Evolutionary conservation across 2,113 vertebrate species (phyloP).

Genomic region (Urocynchramus pylzowi): DNA sequence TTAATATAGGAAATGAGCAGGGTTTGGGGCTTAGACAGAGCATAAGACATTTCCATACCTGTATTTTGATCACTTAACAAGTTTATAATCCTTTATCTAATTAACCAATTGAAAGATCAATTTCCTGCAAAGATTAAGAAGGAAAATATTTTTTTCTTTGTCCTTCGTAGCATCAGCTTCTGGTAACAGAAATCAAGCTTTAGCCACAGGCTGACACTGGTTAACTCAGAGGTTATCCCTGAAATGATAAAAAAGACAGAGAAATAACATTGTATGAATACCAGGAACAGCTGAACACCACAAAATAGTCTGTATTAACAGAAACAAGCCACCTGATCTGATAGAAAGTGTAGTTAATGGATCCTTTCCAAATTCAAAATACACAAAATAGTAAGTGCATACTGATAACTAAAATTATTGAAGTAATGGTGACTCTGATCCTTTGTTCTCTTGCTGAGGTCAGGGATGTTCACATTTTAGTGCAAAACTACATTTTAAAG

Average conservation of each 20-base stretch:
- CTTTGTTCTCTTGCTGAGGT: neutral
- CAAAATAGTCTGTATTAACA: neutral
- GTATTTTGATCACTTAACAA: neutral
- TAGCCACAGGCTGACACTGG: neutral
- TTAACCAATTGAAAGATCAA: neutral
- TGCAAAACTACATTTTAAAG: neutral
- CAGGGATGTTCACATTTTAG: neutral
- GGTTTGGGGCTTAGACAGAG: neutral
- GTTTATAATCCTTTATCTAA: neutral
- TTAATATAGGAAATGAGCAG: neutral
- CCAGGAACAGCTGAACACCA: accelerated
- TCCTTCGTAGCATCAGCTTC: neutral
- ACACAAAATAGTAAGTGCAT: neutral
- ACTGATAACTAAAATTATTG: neutral
- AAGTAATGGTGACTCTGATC: neutral
- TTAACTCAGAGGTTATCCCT: neutral
- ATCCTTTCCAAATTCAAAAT: neutral
- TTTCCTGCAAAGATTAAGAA: neutral
- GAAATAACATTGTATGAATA: neutral
- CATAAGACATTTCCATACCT: neutral
- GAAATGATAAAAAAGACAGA: neutral
- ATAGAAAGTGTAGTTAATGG: neutral
- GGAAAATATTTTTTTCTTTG: neutral
- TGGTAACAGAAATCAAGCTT: neutral
- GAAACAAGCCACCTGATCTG: accelerated